These are phyloP conservation scores for Xanthorhoe spadicearia DNA, from an alignment of 2,888 invertebrate genomes.

Conservation along the genomic window DNA sequence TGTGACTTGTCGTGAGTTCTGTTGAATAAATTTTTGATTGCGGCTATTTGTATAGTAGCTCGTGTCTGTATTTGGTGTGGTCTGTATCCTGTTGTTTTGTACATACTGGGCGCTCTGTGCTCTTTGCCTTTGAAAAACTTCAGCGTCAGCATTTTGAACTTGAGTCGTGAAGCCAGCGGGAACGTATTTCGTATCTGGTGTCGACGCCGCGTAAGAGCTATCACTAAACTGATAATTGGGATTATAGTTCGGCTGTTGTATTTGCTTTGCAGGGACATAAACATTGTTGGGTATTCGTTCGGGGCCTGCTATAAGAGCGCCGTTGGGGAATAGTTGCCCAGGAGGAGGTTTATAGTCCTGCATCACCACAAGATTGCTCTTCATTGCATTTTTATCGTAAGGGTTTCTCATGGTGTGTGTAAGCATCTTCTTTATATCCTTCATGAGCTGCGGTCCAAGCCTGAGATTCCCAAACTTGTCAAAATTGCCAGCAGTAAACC, in stretches of 20 bases:
- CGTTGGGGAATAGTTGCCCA: slow-evolving; percentile 72
- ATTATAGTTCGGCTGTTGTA: slow-evolving; percentile 56
- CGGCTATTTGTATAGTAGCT: slow-evolving; percentile 57
- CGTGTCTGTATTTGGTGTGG: slow-evolving; percentile 48
- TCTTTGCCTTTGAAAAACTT: slow-evolving; percentile 63
- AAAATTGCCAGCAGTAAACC: slow-evolving; percentile 70
- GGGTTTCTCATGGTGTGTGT: slow-evolving; percentile 79
- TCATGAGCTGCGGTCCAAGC: slow-evolving; percentile 83
- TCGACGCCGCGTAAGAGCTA: slow-evolving; percentile 64
- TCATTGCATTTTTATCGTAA: slow-evolving; percentile 65
- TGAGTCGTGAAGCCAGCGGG: slow-evolving; percentile 57
- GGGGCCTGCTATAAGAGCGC: slow-evolving; percentile 61
- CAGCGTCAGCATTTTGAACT: slow-evolving; percentile 50
- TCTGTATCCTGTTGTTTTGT: slow-evolving; percentile 52
- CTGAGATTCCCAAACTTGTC: slow-evolving; percentile 77
- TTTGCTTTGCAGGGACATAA: slow-evolving; percentile 66
- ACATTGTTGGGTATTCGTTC: slow-evolving; percentile 65
- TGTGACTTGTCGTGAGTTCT: slow-evolving; percentile 17
- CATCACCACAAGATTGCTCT: slow-evolving; percentile 70
- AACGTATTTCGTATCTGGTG: slow-evolving; percentile 67
- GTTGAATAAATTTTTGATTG: slow-evolving; percentile 33
- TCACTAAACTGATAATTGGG: slow-evolving; percentile 58
- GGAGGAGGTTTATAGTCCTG: slow-evolving; percentile 77
- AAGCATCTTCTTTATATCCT: slow-evolving; percentile 84
- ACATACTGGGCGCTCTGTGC: slow-evolving; percentile 55